phyloP scores from a whole-genome alignment of 2,888 invertebrate species.

The Caenorhabditis sp. region DNA sequence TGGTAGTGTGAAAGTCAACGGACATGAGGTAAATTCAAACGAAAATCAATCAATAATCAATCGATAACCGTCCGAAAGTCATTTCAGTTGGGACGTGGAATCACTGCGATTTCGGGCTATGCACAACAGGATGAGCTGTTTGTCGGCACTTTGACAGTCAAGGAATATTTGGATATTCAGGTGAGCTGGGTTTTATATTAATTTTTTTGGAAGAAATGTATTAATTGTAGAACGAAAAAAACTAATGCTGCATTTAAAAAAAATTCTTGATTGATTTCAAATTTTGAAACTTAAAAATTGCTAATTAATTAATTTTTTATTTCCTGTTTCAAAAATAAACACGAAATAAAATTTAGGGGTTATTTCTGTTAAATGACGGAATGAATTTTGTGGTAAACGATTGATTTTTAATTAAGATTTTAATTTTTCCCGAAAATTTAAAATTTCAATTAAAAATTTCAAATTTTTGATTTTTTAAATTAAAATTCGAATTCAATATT shows the following conservation, averaged over 20 bases:
- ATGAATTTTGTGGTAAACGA: no score
- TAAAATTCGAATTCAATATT: no score
- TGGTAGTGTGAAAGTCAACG: constrained; percentile 81
- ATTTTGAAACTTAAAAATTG: no score
- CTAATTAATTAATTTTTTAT: no score
- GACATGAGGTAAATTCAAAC: constrained; percentile 63
- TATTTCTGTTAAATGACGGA: no score
- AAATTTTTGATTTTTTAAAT: no score
- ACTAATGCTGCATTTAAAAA: neutral
- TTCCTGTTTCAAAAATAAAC: no score
- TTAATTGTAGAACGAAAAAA: constrained; percentile 2
- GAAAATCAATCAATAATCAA: neutral
- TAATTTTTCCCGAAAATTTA: no score
- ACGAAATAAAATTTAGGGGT: no score
- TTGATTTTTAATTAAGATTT: no score
- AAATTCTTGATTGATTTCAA: no score
- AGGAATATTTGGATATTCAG: constrained; percentile 82
- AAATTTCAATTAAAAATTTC: no score
- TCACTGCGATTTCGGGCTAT: constrained; percentile 79
- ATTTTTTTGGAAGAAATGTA: neutral
- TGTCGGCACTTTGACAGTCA: constrained; percentile 81
- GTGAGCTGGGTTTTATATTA: constrained; percentile 82
- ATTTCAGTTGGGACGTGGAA: constrained; percentile 70
- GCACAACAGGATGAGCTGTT: constrained; percentile 83
- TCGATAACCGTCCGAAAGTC: neutral